phyloP scores from a whole-genome alignment of 2,888 invertebrate genomes.

The Callinectes sapidus region DNA sequence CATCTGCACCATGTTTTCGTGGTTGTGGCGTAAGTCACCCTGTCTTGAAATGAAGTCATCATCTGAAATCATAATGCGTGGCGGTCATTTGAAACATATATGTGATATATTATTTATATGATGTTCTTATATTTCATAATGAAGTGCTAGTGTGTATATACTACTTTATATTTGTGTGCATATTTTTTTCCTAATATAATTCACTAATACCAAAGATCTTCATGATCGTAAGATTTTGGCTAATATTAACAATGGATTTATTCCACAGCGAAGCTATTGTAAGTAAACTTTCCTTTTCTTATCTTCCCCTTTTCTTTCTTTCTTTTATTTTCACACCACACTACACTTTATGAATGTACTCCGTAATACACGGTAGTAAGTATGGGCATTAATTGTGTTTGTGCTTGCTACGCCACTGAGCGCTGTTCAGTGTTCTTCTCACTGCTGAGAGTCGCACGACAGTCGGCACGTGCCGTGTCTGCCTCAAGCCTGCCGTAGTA shows the following conservation, averaged over 20 bases:
- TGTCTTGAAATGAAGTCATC: neutral
- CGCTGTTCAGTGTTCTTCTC: too few relatives aligned
- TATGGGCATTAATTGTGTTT: neutral
- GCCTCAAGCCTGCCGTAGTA: neutral
- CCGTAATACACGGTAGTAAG: neutral
- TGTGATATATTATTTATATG: neutral
- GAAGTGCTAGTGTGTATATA: neutral
- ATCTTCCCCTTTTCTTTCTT: neutral
- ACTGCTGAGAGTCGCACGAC: too few relatives aligned
- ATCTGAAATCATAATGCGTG: neutral
- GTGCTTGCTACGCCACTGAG: neutral
- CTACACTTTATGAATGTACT: neutral
- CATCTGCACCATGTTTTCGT: constrained; percentile 52
- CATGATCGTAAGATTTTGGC: neutral
- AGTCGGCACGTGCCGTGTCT: neutral
- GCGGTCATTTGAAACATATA: neutral
- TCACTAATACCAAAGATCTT: too few relatives aligned
- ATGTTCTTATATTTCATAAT: constrained; percentile 12
- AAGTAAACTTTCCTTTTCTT: neutral
- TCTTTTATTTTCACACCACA: neutral
- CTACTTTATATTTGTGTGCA: neutral
- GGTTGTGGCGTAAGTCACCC: constrained; percentile 64
- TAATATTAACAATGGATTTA: neutral
- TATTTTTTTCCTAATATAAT: neutral
- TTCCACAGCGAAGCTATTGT: neutral